These are phyloP conservation scores for Tipula unca DNA, from an alignment of 2,888 invertebrate species.

Conservation along the genomic window DNA sequence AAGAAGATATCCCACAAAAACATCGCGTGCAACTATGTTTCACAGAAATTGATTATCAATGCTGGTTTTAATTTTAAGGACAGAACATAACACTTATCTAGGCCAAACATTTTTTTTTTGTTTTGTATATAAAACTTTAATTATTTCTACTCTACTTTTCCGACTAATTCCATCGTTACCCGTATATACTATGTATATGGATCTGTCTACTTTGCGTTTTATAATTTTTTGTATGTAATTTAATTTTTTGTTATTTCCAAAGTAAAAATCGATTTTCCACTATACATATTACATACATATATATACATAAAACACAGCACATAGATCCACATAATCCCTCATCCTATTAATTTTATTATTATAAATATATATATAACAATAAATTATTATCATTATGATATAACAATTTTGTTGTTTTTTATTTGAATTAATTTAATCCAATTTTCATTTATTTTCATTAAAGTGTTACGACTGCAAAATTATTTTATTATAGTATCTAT, in stretches of 20 bases:
- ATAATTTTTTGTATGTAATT: neutral
- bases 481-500: neutral
- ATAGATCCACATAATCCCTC: neutral
- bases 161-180: neutral
- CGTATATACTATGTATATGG: neutral
- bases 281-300: too few species aligned
- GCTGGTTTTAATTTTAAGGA: neutral
- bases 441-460: neutral
- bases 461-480: neutral
- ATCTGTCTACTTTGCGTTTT: neutral
- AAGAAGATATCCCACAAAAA: neutral
- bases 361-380: neutral
- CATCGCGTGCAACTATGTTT: neutral
- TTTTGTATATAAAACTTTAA: neutral
- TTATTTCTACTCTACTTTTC: neutral
- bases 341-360: neutral
- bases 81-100: neutral
- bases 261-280: slow-evolving; percentile 3
- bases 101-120: neutral
- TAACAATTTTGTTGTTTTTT: neutral
- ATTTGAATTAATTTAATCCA: neutral
- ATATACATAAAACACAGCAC: neutral
- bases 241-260: neutral
- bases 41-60: neutral
- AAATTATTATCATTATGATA: slow-evolving; percentile 14